phyloP scores from a whole-genome alignment of 2,888 invertebrate species.

The Eurytoma adleriae region DNA sequence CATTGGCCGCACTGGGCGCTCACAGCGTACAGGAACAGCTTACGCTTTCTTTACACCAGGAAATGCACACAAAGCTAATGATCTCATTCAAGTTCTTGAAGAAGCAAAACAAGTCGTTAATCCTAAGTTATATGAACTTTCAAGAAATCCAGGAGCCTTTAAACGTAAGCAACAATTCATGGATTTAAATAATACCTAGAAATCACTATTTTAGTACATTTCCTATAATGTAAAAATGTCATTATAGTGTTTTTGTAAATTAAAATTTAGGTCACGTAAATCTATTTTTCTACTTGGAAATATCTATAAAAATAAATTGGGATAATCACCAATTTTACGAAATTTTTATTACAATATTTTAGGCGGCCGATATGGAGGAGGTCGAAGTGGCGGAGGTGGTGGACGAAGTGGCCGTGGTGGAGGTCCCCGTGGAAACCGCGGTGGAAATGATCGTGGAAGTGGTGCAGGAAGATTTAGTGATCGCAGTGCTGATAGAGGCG shows the following conservation, averaged over 20 bases:
- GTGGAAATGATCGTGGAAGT: conserved; percentile 69
- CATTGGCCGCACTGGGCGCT: conserved; percentile 96
- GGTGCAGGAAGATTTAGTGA: conserved; percentile 68
- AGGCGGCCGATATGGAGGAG: conserved; percentile 71
- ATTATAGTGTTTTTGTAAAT: too few relatives aligned
- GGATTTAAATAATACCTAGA: too few relatives aligned
- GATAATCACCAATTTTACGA: too few relatives aligned
- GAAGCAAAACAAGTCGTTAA: conserved; percentile 97
- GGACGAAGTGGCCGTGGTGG: conserved; percentile 62
- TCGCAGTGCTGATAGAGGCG: conserved; percentile 66
- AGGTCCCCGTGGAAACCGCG: conserved; percentile 66
- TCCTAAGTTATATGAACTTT: conserved; percentile 89
- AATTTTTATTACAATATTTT: too few relatives aligned
- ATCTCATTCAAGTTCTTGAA: conserved; percentile 92
- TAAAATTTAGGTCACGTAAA: too few relatives aligned
- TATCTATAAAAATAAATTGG: too few relatives aligned
- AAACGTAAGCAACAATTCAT: conserved; percentile 66
- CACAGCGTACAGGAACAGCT: conserved; percentile 94
- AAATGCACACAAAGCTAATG: conserved; percentile 93
- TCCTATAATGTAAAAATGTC: too few relatives aligned
- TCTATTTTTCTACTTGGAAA: too few relatives aligned
- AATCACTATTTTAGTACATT: too few relatives aligned
- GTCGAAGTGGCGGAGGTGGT: conserved; percentile 67
- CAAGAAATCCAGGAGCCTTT: conserved; percentile 74
- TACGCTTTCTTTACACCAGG: conserved; percentile 96